A percentile compares a stretch with the other conserved stretches of the same genome.
Conservation (phyloP, 2,113 vertebrate species). For the Myotis yumanensis region DNA sequence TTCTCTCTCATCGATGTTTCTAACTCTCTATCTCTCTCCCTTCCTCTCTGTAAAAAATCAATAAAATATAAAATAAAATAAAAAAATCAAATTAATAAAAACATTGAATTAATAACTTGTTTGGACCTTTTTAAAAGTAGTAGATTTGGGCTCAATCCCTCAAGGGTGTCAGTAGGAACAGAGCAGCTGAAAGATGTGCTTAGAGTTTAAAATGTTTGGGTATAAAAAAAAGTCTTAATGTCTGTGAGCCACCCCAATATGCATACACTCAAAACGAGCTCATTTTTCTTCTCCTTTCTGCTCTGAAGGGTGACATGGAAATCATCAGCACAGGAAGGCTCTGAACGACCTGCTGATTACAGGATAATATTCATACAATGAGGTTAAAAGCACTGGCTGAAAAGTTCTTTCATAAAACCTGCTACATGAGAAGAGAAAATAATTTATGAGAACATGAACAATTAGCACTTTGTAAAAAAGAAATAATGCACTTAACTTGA, state of each 20-base stretch:
- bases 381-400: constrained; percentile 80
- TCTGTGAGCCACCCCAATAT: constrained; percentile 15
- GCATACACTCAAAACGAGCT: not conserved
- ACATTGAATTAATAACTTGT: not conserved
- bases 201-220: constrained; percentile 52
- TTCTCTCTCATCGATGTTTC: too few species aligned
- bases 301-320: constrained; percentile 64
- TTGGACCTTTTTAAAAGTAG: not conserved
- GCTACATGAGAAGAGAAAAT: constrained; percentile 78
- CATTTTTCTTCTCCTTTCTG: constrained; percentile 62
- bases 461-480: constrained; percentile 82
- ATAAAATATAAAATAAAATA: too few species aligned
- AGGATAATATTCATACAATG: constrained; percentile 80
- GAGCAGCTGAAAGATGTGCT: constrained; percentile 20
- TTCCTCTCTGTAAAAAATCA: too few species aligned
- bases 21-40: too few species aligned
- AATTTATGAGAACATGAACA: constrained; percentile 82
- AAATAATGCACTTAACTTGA: constrained; percentile 81
- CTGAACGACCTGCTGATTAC: constrained; percentile 74
- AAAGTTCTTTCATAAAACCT: constrained; percentile 82
- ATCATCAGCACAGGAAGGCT: constrained; percentile 59
- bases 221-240: constrained; percentile 24
- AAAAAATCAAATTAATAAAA: not conserved
- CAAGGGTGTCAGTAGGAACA: not conserved
- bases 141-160: constrained; percentile 15